Evolutionary conservation across 2,888 invertebrate genomes (phyloP), one percentile per base, ranked within the genome.

Genomic region (Argynnis bischoffii): DNA sequence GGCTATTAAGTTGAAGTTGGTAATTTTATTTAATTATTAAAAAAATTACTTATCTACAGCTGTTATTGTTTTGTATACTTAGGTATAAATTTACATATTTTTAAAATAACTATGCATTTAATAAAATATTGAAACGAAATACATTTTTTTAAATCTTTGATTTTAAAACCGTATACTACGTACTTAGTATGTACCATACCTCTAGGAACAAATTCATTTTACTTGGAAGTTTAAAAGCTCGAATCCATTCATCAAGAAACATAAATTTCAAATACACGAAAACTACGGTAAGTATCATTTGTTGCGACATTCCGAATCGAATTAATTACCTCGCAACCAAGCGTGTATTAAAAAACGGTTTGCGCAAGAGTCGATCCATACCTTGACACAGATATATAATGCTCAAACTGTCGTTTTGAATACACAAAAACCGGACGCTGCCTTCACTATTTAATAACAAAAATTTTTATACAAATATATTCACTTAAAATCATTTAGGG

Each of bases 341-440:
- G 87, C 89, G 89, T 84, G 91, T 88, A 90, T 90, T 87, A 90
- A 90, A 91, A 90, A 90, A 89, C 87, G 79, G 83, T 87, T 92
- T 92, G 88, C 91, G 92, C 90, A 92, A 92, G 82, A 86, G 87
- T 77, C 90, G 90, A 92, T 92, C 89, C 86, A 87, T 81, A 92
- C 92, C 92, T 92, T 92, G 92, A 92, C 92, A 92, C 89, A 89
- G 87, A 88, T 92, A 41, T 41, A 41, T 41, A 87, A 81, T 79
- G 82, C 84, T 84, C 83, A 85, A 90, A 90, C 87, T 92, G 92
- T 90, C 91, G 91, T 91, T 91, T 89, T 92, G 90, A 91, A 91
- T 91, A 91, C 88, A 91, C 90, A 92, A 92, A 91, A 92, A 92
- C 91, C 91, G 90, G 92, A 92, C 91, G 88, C 88, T 83, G 84